Base-by-base conservation (phyloP, 2,113 vertebrate genomes). In the Leptobrachium ailaonicum region DNA sequence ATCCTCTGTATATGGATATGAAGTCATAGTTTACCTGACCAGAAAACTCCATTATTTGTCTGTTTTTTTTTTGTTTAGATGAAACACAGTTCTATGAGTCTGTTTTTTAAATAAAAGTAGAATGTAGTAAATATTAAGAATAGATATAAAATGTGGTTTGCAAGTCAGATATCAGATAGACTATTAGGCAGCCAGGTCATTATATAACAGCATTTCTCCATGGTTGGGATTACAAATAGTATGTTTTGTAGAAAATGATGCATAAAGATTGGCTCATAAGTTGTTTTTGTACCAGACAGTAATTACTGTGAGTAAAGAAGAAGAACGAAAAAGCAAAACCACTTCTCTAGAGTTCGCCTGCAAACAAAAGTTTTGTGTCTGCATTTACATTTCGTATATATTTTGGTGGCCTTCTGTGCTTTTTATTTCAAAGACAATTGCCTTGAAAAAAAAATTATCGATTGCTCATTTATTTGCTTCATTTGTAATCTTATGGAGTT, bases 21-120 rank as follows among this genome's bases (percentile, higher is more conserved):
- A 88, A 91, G 82, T 87, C 84, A 86, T 87, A 91, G 89, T 90
- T 86, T 87, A 88, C 83, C 84, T 89, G 87, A 88, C 83, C 78
- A 87, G 84, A 86, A 88, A 87, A 84, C 83, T 88, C 64, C 84
- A 89, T 87, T 88, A 84, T 85, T 81, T 87, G 69, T 80, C 72
- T 88, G 85, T 32, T 32, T 32, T 32, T 32, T 86, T 90, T 91
- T 86, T 88, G 80, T 87, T 89, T 75, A 75, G 43, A 62, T 41
- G 73, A 60, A 68, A 75, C 6, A 2, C 13, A 5, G 20, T 32
- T 32, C 64, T 73, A 40, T 67, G 71, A 53, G 53, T 80, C 68
- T 88, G 85, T 50, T 86, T 90, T 91, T 86, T 88, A 41, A 43
- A 67, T 53, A 56, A 44, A 68, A 41, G 32, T 45, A 7, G 10